phyloP scores from a whole-genome alignment of 2,888 invertebrate species.

The Perithous albicinctus region DNA sequence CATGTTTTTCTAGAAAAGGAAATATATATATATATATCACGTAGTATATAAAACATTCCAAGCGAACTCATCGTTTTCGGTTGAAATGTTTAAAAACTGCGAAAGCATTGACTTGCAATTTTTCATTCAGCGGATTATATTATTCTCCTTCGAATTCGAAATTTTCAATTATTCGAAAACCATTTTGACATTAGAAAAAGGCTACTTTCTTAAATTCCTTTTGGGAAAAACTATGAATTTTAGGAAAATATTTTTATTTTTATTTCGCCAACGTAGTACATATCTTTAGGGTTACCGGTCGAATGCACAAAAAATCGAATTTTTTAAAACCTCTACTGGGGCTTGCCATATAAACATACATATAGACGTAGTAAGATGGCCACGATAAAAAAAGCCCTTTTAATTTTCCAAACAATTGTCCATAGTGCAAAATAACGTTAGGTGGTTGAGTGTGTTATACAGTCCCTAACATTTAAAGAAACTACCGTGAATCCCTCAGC shows the following conservation, averaged over 20 bases:
- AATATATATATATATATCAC: too few relatives aligned
- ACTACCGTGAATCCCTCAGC: background rate
- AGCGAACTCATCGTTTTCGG: background rate
- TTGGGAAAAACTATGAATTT: too few relatives aligned
- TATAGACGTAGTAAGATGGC: too few relatives aligned
- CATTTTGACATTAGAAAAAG: background rate
- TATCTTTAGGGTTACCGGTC: too few relatives aligned
- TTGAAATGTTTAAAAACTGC: background rate
- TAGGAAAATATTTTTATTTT: too few relatives aligned
- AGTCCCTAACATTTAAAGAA: constrained; percentile 7
- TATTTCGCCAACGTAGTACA: too few relatives aligned
- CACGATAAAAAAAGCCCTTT: background rate
- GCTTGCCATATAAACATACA: too few relatives aligned
- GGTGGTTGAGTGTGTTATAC: background rate
- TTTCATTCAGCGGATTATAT: background rate
- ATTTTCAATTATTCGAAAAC: background rate
- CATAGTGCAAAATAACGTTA: background rate
- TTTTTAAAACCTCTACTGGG: too few relatives aligned
- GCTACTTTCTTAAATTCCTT: background rate
- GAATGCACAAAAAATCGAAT: too few relatives aligned
- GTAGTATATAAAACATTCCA: background rate
- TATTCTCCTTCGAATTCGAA: background rate
- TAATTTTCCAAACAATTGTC: background rate
- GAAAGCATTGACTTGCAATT: background rate
- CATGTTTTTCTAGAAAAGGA: background rate